phyloP scores from a whole-genome alignment of 2,113 vertebrate species.

The Nannobrachium achirus region DNA sequence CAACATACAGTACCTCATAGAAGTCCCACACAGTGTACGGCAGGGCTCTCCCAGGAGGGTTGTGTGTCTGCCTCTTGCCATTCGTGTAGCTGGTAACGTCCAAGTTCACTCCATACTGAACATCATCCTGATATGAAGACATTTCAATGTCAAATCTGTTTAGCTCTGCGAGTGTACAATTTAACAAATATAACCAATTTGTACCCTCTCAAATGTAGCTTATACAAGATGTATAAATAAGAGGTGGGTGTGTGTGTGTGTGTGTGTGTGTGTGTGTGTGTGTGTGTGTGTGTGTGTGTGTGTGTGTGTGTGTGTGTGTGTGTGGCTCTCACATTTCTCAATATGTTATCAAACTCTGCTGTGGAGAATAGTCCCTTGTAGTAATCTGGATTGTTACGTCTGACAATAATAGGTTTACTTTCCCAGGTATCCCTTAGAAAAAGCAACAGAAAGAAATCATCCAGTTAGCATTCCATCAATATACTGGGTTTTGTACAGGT shows the following conservation, averaged over 20 bases:
- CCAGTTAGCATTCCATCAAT: not conserved
- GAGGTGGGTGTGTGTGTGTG: not conserved
- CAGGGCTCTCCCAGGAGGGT: conserved; percentile 87
- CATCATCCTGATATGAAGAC: conserved; percentile 74
- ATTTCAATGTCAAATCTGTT: no score
- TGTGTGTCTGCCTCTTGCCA: conserved; percentile 89
- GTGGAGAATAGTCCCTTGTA: conserved; percentile 94
- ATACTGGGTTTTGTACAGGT: not conserved
- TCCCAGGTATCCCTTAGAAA: conserved; percentile 86
- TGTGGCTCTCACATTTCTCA: conserved; percentile 77
- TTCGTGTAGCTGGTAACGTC: conserved; percentile 92
- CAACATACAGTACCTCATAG: conserved; percentile 77
- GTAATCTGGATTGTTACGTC: conserved; percentile 83
- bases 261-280: not conserved
- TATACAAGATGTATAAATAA: not conserved
- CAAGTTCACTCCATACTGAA: conserved; percentile 91
- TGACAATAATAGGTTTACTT: conserved; percentile 87
- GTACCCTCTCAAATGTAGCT: no score
- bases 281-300: not conserved
- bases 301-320: not conserved
- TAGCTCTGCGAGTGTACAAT: no score
- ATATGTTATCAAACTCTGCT: conserved; percentile 85
- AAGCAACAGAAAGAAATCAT: not conserved
- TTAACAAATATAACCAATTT: no score
- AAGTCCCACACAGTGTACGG: conserved; percentile 91